Percentiles rank a stretch among this genome's conserved stretches.
These are phyloP conservation scores for Staurois parvus DNA, from an alignment of 2,797 vertebrate genomes.

Conservation along the genomic window DNA sequence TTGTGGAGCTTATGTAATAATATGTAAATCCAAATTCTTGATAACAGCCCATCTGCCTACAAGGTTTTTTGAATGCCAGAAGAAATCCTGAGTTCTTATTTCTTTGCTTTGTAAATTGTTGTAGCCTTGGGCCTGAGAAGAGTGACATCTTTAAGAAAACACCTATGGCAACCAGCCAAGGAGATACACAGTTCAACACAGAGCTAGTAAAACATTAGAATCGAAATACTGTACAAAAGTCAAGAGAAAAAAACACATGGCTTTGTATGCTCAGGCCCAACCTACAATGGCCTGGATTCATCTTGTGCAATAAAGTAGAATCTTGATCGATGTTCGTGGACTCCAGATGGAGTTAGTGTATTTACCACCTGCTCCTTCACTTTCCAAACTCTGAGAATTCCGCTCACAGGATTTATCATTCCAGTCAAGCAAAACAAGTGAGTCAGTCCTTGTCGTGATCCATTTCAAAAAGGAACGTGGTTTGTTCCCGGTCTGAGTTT, in stretches of 20 bases:
- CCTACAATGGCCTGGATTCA: conserved; percentile 32
- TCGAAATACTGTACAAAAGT: conserved; percentile 50
- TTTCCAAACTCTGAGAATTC: conserved; percentile 35
- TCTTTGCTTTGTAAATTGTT: conserved; percentile 9
- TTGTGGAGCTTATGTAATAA: conserved; percentile 4
- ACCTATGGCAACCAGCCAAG: conserved; percentile 27
- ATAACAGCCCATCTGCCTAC: neutral
- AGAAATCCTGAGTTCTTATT: conserved; percentile 55
- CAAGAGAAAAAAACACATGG: conserved; percentile 46
- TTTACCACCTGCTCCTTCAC: conserved; percentile 26
- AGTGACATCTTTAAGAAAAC: conserved; percentile 41
- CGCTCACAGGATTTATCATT: conserved; percentile 45
- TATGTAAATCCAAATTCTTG: neutral
- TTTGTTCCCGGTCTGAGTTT: conserved; percentile 39
- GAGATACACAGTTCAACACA: conserved; percentile 22
- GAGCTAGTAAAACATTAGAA: conserved; percentile 43
- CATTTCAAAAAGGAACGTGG: conserved; percentile 33
- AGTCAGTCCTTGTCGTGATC: conserved; percentile 58
- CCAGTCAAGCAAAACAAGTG: conserved; percentile 57
- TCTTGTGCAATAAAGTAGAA: conserved; percentile 30
- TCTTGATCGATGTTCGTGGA: neutral
- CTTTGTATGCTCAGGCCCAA: conserved; percentile 37
- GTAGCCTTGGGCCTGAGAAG: conserved; percentile 47
- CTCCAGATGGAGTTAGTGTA: conserved; percentile 38
- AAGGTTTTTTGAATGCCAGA: conserved; percentile 30